These are phyloP conservation scores for Amblyraja radiata DNA, from an alignment of 2,797 vertebrate species.

Conservation along the genomic window DNA sequence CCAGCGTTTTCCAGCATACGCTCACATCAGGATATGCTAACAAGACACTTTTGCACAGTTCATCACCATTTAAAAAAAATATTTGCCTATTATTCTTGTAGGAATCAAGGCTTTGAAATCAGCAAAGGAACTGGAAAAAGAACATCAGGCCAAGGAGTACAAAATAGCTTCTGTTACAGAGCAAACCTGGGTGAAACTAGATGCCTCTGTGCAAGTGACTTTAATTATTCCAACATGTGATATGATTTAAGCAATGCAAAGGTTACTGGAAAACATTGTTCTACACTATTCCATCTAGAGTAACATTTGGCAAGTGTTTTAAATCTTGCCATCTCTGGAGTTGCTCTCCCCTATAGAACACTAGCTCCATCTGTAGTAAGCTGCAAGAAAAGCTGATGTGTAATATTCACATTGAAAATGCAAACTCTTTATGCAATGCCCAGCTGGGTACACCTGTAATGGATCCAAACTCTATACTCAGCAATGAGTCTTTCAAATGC, in stretches of 20 bases:
- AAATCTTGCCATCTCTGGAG: background rate
- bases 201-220: slow-evolving; percentile 29
- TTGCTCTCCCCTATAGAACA: background rate
- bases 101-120: slow-evolving; percentile 30
- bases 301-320: background rate
- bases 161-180: slow-evolving; percentile 11
- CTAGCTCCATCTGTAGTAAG: slow-evolving; percentile 13
- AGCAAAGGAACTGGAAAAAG: slow-evolving; percentile 35
- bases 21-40: slow-evolving; percentile 15
- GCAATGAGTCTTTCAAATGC: too few species aligned
- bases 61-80: slow-evolving; percentile 17
- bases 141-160: slow-evolving; percentile 18
- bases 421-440: background rate
- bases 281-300: background rate
- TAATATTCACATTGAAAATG: background rate
- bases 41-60: background rate
- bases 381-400: slow-evolving; percentile 8
- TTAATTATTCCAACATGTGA: slow-evolving; percentile 28
- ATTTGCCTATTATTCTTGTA: slow-evolving; percentile 33
- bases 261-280: slow-evolving; percentile 24
- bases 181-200: slow-evolving; percentile 26
- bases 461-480: too few species aligned
- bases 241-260: slow-evolving; percentile 28
- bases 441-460: background rate
- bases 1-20: background rate